Evolutionary conservation across 2,888 invertebrate genomes (phyloP), one percentile per base, ranked within the genome.

Genomic region (Synergus japonicus): DNA sequence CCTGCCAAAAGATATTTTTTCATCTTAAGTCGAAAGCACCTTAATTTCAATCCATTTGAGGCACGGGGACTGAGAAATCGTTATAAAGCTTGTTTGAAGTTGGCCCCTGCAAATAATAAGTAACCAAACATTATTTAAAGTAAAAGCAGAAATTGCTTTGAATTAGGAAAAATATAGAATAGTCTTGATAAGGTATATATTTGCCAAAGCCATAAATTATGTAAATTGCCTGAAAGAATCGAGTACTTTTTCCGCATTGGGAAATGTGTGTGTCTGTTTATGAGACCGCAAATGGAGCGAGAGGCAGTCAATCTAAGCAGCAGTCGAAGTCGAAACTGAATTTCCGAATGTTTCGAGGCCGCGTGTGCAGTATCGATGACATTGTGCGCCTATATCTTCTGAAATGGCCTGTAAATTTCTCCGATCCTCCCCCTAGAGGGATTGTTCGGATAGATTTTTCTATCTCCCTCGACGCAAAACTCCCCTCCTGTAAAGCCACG

Each of bases 331-430:
- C 54, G 73, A 73, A 73, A 73, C 73, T 73, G 54, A 73, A 73
- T 73, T 73, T 73, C 54, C 73, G 37, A 49, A 73, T 73, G 73
- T 49, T 73, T 37, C 15, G 15, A 13, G 29, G 10, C 49, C 49
- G 37, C 69, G 69, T 73, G 73, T 54, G 54, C 54, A 73, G 73
- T 73, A 73, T 73, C 54, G 73, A 73, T 73, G 73, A 73, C 73
- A 73, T 54, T 73, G 73, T 37, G 29, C 73, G 73, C 73, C 83
- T 82, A 84, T 85, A 83, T 85, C 86, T 88, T 85, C 82, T 84
- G 82, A 83, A 89, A 86, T 85, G 84, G 79, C 85, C 88, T 86
- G 86, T 87, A 90, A 88, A 88, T 87, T 86, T 87, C 86, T 85
- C 85, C 81, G 84, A 83, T 80, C 78, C 81, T 82, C 82, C 54